Evolutionary conservation across 2,113 vertebrate genomes (phyloP), one percentile per base, ranked within the genome.

Genomic region (Tachuris rubrigastra): DNA sequence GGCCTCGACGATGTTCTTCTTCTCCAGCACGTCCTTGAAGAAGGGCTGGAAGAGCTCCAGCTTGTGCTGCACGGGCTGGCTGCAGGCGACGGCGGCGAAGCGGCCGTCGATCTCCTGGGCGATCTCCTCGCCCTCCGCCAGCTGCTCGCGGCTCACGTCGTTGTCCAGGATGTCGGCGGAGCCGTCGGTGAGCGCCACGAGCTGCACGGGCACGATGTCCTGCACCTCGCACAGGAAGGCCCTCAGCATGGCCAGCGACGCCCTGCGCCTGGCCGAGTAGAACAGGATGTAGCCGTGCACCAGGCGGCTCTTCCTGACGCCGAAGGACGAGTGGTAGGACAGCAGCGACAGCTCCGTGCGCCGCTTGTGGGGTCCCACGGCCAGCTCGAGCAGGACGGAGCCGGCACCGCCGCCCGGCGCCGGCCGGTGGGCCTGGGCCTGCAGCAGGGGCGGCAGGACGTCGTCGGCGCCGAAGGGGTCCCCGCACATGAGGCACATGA

Each of bases 141-240:
- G 95, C 96, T 99, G 99, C 60, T 99, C 99, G 37, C 98, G 95
- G 66, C 99, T 98, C 46, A 98, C 81, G 39, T 99, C 99, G 0
- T 98, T 98, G 93, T 99, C 99, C 27, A 98, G 96, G 69, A 98
- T 89, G 60, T 99, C 99, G 17, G 94, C 8, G 31, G 98, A 97
- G 88, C 97, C 98, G 6, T 99, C 98, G 1, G 98, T 98, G 63
- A 99, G 96, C 3, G 99, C 99, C 42, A 99, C 97, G 15, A 99
- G 93, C 96, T 99, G 99, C 27, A 99, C 94, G 41, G 99, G 99
- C 84, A 99, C 98, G 69, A 99, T 99, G 76, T 99, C 99, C 97
- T 99, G 99, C 82, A 99, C 98, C 95, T 99, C 99, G 93, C 99
- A 99, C 50, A 99, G 98, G 94, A 99, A 99, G 94, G 99, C 99